Evolutionary conservation across 2,113 vertebrate species (phyloP).

Genomic region (Zootoca vivipara): DNA sequence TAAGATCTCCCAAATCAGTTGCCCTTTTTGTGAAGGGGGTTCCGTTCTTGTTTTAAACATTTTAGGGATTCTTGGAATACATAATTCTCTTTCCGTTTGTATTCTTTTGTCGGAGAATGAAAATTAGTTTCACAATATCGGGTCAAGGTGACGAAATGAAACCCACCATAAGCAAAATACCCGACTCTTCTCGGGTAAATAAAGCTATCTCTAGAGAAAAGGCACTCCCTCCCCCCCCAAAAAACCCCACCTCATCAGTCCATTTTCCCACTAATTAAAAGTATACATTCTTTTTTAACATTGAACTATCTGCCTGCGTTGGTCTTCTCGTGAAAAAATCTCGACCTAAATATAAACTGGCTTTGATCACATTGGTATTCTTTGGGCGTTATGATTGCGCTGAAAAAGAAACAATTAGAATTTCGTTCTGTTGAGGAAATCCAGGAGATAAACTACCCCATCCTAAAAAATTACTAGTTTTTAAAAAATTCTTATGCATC

Average conservation of each 20-base stretch:
- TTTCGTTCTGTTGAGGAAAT: constrained; percentile 51
- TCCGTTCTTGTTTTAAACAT: constrained; percentile 52
- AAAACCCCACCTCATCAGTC: background rate
- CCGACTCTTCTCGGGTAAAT: constrained; percentile 17
- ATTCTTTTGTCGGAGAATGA: constrained; percentile 29
- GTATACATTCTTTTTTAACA: background rate
- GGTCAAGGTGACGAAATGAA: constrained; percentile 44
- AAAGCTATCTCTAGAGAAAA: constrained; percentile 2
- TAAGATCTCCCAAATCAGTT: background rate
- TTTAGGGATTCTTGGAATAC: constrained; percentile 51
- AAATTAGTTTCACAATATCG: constrained; percentile 36
- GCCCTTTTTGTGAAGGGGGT: constrained; percentile 33
- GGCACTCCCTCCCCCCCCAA: background rate
- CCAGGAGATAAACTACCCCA: constrained; percentile 19
- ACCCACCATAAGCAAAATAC: constrained; percentile 51
- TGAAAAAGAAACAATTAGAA: constrained; percentile 30
- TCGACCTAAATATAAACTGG: constrained; percentile 18
- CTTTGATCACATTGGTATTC: constrained; percentile 43
- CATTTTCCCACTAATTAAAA: constrained; percentile 21
- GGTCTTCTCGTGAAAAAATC: constrained; percentile 27
- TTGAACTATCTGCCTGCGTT: background rate
- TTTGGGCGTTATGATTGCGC: background rate
- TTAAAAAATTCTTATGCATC: constrained; percentile 42
- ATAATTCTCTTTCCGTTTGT: background rate
- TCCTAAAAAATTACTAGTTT: constrained; percentile 43